These are phyloP conservation scores for Tauraco hartlaubi DNA, from an alignment of 2,797 vertebrate species.

Conservation along the genomic window DNA sequence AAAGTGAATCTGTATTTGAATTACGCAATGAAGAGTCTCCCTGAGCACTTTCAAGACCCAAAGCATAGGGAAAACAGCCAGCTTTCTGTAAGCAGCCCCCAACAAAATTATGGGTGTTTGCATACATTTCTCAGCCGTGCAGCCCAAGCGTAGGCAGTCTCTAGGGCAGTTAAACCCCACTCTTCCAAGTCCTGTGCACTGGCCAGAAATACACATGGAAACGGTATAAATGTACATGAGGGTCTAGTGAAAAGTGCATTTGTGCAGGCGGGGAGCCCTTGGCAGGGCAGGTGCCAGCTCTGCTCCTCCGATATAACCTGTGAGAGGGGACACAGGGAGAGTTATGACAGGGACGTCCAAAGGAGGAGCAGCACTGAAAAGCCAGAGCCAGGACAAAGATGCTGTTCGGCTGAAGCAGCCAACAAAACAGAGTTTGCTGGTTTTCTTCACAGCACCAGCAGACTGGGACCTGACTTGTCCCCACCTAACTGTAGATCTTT, in stretches of 20 bases:
- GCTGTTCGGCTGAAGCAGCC: background rate
- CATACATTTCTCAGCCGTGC: background rate
- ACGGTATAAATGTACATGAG: accelerated
- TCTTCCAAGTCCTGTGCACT: background rate
- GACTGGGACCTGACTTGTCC: background rate
- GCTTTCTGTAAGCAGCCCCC: background rate
- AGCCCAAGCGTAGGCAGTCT: background rate
- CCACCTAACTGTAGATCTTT: background rate
- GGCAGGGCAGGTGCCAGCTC: background rate
- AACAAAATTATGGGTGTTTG: background rate
- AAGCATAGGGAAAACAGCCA: background rate
- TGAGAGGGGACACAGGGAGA: background rate
- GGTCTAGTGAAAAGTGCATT: background rate
- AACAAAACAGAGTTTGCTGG: background rate
- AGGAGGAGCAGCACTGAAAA: background rate
- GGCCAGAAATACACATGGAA: background rate
- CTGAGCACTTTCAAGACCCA: background rate
- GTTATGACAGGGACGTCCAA: accelerated
- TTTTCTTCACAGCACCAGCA: background rate
- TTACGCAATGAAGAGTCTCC: conserved; percentile 23
- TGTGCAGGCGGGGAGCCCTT: background rate
- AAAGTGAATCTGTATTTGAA: conserved; percentile 42
- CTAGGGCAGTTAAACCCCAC: background rate
- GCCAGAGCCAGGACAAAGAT: background rate
- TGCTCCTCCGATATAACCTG: background rate